Percentiles rank a stretch among this genome's conserved stretches.
Evolutionary conservation across 2,113 vertebrate species (phyloP).

Genomic region (Anser cygnoides): DNA sequence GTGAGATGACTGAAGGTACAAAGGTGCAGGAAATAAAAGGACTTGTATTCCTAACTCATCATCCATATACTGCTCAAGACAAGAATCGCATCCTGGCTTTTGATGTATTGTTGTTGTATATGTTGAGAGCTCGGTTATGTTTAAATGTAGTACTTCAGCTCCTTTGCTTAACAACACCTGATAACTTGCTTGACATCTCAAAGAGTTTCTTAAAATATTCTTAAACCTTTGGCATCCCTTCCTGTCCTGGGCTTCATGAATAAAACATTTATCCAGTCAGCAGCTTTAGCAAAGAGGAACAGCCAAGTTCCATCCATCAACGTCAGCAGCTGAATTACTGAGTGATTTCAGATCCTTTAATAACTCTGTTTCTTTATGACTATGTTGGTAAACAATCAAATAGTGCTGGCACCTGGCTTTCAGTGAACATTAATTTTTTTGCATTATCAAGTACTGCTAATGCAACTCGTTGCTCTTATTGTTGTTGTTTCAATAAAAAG

Average conservation of each 20-base stretch:
- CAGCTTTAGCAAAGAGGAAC: conserved; percentile 83
- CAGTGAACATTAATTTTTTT: conserved; percentile 63
- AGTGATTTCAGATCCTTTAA: conserved; percentile 79
- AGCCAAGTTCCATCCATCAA: conserved; percentile 89
- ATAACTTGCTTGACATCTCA: conserved; percentile 84
- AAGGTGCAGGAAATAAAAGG: conserved; percentile 23
- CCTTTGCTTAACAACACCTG: conserved; percentile 82
- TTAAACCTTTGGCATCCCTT: conserved; percentile 88
- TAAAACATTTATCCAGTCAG: conserved; percentile 91
- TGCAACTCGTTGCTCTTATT: not conserved
- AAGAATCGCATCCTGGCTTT: not conserved
- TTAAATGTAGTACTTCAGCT: conserved; percentile 71
- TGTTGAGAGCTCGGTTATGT: conserved; percentile 53
- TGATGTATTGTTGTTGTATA: conserved; percentile 47
- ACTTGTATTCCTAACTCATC: conserved; percentile 12
- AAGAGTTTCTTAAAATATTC: conserved; percentile 90
- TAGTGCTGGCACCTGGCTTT: conserved; percentile 55
- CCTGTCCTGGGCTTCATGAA: conserved; percentile 85
- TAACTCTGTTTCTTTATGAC: conserved; percentile 75
- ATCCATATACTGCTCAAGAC: not conserved
- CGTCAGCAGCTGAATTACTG: conserved; percentile 80
- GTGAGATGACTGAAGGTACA: not conserved
- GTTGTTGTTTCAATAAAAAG: not conserved
- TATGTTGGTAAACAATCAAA: conserved; percentile 79
- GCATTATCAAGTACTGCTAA: conserved; percentile 56